These are phyloP conservation scores for Phortica okadai DNA, from an alignment of 2,888 invertebrate genomes.

Conservation along the genomic window DNA sequence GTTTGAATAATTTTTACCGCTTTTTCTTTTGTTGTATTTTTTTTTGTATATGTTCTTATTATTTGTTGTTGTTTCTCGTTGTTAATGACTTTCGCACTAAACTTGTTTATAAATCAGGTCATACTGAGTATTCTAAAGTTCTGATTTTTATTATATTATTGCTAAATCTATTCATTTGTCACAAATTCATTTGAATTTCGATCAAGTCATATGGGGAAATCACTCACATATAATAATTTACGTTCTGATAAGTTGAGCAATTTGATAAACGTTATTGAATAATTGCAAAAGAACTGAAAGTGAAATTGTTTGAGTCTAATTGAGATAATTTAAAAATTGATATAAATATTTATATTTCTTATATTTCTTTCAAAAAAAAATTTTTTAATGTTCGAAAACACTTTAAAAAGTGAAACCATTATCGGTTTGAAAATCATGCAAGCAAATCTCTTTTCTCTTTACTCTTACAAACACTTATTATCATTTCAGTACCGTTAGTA, in stretches of 20 bases:
- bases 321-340: background rate
- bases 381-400: too few species aligned
- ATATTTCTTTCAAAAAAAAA: too few species aligned
- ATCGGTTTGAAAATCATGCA: too few species aligned
- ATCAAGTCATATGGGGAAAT: background rate
- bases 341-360: too few species aligned
- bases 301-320: slow-evolving; percentile 1
- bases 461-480: too few species aligned
- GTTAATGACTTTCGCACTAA: background rate
- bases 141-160: background rate
- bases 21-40: background rate
- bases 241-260: background rate
- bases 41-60: background rate
- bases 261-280: background rate
- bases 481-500: too few species aligned
- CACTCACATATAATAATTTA: background rate
- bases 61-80: slow-evolving; percentile 39
- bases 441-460: too few species aligned
- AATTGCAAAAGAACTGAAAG: background rate
- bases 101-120: slow-evolving; percentile 50
- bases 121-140: background rate
- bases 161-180: slow-evolving; percentile 18
- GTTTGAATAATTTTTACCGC: slow-evolving; percentile 50
- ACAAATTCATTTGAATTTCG: background rate
- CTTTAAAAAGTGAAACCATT: too few species aligned